phyloP scores from a whole-genome alignment of 53 echinoderm and acorn worm species.

The Patiria pectinifera region DNA sequence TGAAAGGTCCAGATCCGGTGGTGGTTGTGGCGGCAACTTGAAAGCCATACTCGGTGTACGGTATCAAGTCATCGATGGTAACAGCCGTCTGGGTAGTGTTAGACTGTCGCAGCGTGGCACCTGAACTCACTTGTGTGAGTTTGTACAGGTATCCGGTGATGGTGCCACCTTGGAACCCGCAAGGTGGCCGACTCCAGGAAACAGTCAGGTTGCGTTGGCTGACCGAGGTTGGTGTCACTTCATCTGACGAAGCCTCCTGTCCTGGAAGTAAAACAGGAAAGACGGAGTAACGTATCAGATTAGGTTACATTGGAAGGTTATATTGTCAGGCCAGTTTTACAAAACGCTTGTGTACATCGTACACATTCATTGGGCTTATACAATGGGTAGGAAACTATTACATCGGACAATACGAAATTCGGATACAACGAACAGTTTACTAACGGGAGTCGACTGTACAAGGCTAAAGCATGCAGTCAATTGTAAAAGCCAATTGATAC shows the following conservation, averaged over 20 bases:
- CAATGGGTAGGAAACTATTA: too few relatives aligned
- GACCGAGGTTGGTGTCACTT: background rate
- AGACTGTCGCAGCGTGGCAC: too few relatives aligned
- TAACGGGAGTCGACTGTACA: too few relatives aligned
- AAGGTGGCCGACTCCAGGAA: conserved; percentile 45
- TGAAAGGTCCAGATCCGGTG: conserved; percentile 9
- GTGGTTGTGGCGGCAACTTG: conserved; percentile 46
- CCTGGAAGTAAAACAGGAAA: background rate
- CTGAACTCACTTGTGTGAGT: background rate
- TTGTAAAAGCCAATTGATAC: too few relatives aligned
- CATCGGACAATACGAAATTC: too few relatives aligned
- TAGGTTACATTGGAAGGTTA: too few relatives aligned
- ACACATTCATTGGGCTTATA: too few relatives aligned
- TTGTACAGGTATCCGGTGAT: conserved; percentile 40
- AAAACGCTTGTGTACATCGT: too few relatives aligned
- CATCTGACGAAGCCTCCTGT: background rate
- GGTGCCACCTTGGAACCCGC: conserved; percentile 38
- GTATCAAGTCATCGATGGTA: conserved; percentile 24
- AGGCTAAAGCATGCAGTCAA: too few relatives aligned
- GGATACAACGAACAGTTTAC: too few relatives aligned
- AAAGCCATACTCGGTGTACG: conserved; percentile 70
- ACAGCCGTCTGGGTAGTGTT: background rate
- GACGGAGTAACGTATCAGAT: too few relatives aligned
- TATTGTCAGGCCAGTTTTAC: too few relatives aligned
- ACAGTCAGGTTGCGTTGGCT: background rate